Evolutionary conservation across 2,888 invertebrate genomes (phyloP).

Genomic region (Ernsta delagoae): DNA sequence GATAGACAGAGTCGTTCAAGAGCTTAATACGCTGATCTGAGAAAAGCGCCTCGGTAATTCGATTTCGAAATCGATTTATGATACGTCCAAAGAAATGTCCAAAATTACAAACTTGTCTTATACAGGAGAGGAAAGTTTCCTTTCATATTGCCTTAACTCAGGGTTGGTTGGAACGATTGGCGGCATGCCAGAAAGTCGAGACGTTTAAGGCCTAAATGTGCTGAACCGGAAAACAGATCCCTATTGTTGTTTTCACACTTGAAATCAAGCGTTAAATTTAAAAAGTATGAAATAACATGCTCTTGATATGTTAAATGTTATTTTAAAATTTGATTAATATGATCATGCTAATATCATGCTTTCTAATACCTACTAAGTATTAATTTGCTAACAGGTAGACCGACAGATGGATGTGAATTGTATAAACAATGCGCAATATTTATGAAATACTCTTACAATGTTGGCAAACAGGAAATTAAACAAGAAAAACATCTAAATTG

Average conservation of each 20-base stretch:
- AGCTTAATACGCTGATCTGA: constrained; percentile 27
- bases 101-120: constrained; percentile 16
- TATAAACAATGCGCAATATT: no score
- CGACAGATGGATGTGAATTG: no score
- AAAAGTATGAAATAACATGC: no score
- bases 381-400: no score
- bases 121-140: constrained; percentile 7
- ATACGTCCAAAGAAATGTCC: constrained; percentile 15
- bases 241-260: constrained; percentile 9
- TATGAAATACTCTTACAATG: no score
- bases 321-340: no score
- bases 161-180: constrained; percentile 18
- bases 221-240: constrained; percentile 15
- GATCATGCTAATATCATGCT: no score
- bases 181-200: constrained; percentile 11
- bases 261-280: not conserved
- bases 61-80: constrained; percentile 21
- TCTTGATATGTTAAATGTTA: no score
- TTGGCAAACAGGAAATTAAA: no score
- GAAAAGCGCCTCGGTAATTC: constrained; percentile 17
- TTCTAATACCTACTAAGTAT: no score
- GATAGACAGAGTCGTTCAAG: constrained; percentile 10
- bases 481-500: no score
- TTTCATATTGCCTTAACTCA: constrained; percentile 23
- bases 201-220: constrained; percentile 10